Percentiles rank a stretch among this genome's conserved stretches.
phyloP scores from a whole-genome alignment of 1,140 invertebrate genomes.

The Parapsyche elsis region DNA sequence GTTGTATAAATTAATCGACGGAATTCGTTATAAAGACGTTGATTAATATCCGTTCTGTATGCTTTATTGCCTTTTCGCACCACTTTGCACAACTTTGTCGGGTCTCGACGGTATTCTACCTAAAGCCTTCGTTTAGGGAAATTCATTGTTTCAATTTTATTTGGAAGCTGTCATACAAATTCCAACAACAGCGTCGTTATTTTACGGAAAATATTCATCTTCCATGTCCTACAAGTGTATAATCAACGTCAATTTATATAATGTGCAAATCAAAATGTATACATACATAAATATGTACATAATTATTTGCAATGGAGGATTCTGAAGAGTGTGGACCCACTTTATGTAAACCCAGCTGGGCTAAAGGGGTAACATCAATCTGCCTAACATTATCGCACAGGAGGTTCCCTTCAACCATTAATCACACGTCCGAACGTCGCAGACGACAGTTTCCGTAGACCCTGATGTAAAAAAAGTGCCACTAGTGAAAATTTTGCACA shows the following conservation, averaged over 20 bases:
- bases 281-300: no score
- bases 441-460: constrained; percentile 1
- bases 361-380: constrained; percentile 46
- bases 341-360: constrained; percentile 4
- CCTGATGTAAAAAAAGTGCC: neutral
- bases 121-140: no score
- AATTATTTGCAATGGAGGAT: no score
- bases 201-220: no score
- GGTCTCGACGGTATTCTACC: neutral
- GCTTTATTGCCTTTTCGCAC: constrained; percentile 23
- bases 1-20: constrained; percentile 24
- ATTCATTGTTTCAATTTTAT: no score
- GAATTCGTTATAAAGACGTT: constrained; percentile 28
- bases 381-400: constrained; percentile 47
- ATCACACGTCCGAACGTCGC: constrained; percentile 33
- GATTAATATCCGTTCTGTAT: constrained; percentile 21
- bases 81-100: neutral
- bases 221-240: no score
- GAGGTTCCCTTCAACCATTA: constrained; percentile 44
- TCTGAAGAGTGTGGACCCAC: no score
- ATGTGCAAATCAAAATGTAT: no score
- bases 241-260: no score
- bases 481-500: no score
- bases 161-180: no score
- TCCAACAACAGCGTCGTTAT: no score